Evolutionary conservation across 2,113 vertebrate genomes (phyloP).

Genomic region (Morphnarchus princeps): DNA sequence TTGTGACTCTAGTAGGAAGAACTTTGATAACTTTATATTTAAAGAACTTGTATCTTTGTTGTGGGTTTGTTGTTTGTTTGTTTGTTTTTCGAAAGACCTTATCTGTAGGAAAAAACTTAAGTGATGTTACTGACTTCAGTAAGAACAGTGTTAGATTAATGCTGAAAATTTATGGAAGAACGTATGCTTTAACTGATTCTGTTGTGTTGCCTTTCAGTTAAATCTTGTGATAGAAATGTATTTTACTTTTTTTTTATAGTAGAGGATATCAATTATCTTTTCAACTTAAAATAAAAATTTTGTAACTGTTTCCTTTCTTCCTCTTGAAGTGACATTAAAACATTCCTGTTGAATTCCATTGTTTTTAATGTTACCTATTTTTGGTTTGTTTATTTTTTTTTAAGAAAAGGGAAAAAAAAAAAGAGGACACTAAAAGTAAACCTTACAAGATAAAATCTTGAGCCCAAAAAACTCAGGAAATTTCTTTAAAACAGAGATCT

Average conservation of each 20-base stretch:
- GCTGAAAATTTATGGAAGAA: neutral
- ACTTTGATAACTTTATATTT: neutral
- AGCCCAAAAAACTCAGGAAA: neutral
- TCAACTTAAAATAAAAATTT: neutral
- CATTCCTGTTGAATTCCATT: neutral
- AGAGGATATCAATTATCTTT: neutral
- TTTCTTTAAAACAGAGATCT: neutral
- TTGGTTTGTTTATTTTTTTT: neutral
- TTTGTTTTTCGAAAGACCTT: neutral
- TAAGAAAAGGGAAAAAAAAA: accelerated
- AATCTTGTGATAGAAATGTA: neutral
- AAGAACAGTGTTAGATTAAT: neutral
- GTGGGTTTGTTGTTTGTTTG: accelerated
- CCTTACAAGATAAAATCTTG: neutral
- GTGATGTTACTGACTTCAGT: neutral
- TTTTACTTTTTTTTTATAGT: neutral
- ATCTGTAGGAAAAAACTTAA: neutral
- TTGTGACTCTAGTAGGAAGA: neutral
- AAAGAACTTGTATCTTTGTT: neutral
- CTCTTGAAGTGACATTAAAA: neutral
- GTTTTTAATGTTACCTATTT: neutral
- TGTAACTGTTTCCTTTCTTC: neutral
- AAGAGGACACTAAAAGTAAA: neutral
- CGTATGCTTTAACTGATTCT: neutral
- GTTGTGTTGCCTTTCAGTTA: neutral